Evolutionary conservation across 2,888 invertebrate genomes (phyloP).

Genomic region (Cantharis flavilabris): DNA sequence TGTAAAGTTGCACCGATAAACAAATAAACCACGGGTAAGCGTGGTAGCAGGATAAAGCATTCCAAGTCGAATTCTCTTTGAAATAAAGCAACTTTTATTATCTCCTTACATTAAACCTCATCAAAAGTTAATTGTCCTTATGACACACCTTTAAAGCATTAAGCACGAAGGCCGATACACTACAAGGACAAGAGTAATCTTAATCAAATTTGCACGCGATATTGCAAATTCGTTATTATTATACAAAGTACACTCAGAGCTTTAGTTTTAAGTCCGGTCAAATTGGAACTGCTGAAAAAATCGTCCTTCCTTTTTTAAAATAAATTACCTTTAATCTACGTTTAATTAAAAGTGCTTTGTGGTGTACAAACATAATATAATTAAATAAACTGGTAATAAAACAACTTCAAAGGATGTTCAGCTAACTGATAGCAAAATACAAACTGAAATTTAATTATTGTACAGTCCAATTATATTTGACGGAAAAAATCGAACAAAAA

Average conservation of each 20-base stretch:
- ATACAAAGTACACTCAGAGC: not conserved
- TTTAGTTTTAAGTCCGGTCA: not conserved
- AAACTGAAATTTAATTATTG: not conserved
- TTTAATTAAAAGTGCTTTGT: not conserved
- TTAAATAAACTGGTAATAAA: not conserved
- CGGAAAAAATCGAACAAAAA: not conserved
- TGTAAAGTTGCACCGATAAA: not conserved
- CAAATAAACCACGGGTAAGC: not conserved
- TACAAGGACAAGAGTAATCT: not conserved
- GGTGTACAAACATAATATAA: not conserved
- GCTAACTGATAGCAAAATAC: not conserved
- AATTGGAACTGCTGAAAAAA: not conserved
- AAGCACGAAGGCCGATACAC: not conserved
- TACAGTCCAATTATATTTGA: not conserved
- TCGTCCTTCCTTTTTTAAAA: not conserved
- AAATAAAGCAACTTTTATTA: not conserved
- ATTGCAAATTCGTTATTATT: not conserved
- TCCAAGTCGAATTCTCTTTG: not conserved
- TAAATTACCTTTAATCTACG: not conserved
- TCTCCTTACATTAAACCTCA: not conserved
- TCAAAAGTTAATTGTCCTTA: not conserved
- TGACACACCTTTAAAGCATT: not conserved
- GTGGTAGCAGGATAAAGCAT: not conserved
- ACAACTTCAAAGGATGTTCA: not conserved
- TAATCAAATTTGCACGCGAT: not conserved